A percentile compares a stretch with the other conserved stretches of the same genome.
phyloP scores from a whole-genome alignment of 2,888 invertebrate genomes.

The Euzophera pinguis region DNA sequence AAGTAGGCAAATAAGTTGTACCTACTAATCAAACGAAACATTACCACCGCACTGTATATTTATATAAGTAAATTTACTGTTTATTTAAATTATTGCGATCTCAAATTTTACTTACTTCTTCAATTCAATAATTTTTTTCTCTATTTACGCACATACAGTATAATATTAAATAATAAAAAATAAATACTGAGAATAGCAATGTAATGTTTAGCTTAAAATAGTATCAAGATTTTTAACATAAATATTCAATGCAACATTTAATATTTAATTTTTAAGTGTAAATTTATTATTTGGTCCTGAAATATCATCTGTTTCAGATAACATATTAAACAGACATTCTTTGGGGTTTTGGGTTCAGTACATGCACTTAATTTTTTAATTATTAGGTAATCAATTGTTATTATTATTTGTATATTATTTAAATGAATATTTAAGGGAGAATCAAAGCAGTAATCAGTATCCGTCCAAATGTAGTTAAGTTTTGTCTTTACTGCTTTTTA shows the following conservation, averaged over 20 bases:
- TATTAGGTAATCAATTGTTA: constrained; percentile 19
- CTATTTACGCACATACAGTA: too few species aligned
- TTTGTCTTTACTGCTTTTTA: constrained; percentile 32
- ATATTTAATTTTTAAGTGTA: not conserved
- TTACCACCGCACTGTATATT: constrained; percentile 40
- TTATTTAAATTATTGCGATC: not conserved
- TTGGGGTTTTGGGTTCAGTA: not conserved
- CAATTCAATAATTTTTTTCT: not conserved
- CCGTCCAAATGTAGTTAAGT: constrained; percentile 76
- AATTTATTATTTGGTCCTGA: not conserved
- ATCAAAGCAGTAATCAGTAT: constrained; percentile 80
- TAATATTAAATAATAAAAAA: too few species aligned
- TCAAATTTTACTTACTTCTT: not conserved
- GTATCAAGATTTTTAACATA: too few species aligned
- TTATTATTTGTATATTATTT: constrained; percentile 21
- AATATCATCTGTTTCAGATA: not conserved
- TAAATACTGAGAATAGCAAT: too few species aligned
- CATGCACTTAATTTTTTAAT: constrained; percentile 1
- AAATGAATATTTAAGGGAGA: constrained; percentile 40
- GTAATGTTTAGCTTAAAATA: too few species aligned
- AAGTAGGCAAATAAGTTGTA: constrained; percentile 15
- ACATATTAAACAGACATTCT: not conserved
- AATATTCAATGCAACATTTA: not conserved
- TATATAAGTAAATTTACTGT: not conserved
- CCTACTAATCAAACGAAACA: constrained; percentile 31